phyloP scores from a whole-genome alignment of 2,888 invertebrate genomes.

The Zhuqinia jingwanae region DNA sequence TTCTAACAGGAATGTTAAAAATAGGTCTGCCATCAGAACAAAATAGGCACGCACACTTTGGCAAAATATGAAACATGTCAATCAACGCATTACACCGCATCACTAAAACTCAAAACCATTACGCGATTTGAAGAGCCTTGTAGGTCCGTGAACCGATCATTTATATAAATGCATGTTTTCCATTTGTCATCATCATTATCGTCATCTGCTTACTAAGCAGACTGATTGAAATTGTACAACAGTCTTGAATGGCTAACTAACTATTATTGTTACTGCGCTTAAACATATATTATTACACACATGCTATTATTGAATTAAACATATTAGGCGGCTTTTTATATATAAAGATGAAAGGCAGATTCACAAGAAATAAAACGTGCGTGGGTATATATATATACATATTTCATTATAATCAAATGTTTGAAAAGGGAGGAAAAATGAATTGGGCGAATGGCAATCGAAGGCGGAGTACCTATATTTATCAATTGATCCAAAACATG shows the following conservation, averaged over 20 bases:
- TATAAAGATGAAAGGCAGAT: slow-evolving; percentile 30
- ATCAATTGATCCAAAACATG: not conserved
- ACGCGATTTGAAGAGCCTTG: not conserved
- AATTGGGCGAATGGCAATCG: slow-evolving; percentile 46
- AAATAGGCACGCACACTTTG: no score
- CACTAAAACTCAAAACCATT: not conserved
- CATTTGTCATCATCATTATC: slow-evolving; percentile 59
- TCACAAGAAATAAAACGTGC: slow-evolving; percentile 1
- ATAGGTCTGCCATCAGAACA: slow-evolving; percentile 46
- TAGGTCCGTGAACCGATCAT: slow-evolving; percentile 17
- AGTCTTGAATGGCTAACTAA: slow-evolving; percentile 1
- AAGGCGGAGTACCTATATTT: slow-evolving; percentile 48
- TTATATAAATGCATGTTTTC: slow-evolving; percentile 18
- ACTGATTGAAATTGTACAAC: slow-evolving; percentile 18
- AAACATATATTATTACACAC: no score
- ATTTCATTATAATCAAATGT: not conserved
- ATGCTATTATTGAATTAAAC: no score
- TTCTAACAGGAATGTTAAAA: no score
- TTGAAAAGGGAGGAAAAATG: slow-evolving; percentile 10
- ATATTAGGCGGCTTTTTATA: slow-evolving; percentile 12
- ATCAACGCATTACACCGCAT: not conserved
- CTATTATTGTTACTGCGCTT: slow-evolving; percentile 43
- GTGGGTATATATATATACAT: not conserved
- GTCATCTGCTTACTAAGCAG: not conserved
- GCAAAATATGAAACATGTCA: no score